These are phyloP conservation scores for Serilophus lunatus DNA, from an alignment of 2,113 vertebrate genomes.

Conservation along the genomic window DNA sequence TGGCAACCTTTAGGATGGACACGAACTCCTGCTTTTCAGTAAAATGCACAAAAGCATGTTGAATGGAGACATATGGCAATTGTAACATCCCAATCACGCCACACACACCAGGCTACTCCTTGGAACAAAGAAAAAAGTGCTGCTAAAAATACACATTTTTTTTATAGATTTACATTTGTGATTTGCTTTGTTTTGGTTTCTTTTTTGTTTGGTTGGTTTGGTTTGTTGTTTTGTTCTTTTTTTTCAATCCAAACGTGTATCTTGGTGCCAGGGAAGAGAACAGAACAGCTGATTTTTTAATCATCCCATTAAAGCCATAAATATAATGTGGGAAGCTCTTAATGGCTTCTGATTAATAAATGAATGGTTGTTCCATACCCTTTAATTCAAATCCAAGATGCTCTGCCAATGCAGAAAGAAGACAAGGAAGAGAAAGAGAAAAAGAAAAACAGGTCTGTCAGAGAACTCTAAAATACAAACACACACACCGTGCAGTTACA, in stretches of 20 bases:
- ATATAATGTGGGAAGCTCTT: conserved; percentile 71
- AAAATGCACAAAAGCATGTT: background rate
- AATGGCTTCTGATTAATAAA: conserved; percentile 75
- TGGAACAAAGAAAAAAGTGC: conserved; percentile 55
- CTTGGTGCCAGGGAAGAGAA: conserved; percentile 40
- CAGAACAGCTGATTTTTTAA: conserved; percentile 64
- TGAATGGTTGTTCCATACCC: conserved; percentile 93
- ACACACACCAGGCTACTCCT: background rate
- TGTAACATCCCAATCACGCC: background rate
- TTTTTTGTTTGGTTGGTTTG: background rate
- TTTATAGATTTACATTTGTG: background rate
- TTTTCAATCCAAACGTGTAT: conserved; percentile 12
- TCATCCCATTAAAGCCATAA: conserved; percentile 67
- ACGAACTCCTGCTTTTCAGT: background rate
- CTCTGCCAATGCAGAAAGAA: conserved; percentile 93
- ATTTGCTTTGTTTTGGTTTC: background rate
- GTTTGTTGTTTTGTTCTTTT: background rate
- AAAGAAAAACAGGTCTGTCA: conserved; percentile 78
- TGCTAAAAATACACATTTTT: conserved; percentile 52
- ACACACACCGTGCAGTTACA: conserved; percentile 72
- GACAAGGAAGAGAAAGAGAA: conserved; percentile 77
- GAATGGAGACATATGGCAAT: background rate
- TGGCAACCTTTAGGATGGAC: background rate
- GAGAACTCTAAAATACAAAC: conserved; percentile 68
- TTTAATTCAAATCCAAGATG: conserved; percentile 99